Evolutionary conservation across 2,888 invertebrate genomes (phyloP).

Genomic region (Machimus atricapillus): DNA sequence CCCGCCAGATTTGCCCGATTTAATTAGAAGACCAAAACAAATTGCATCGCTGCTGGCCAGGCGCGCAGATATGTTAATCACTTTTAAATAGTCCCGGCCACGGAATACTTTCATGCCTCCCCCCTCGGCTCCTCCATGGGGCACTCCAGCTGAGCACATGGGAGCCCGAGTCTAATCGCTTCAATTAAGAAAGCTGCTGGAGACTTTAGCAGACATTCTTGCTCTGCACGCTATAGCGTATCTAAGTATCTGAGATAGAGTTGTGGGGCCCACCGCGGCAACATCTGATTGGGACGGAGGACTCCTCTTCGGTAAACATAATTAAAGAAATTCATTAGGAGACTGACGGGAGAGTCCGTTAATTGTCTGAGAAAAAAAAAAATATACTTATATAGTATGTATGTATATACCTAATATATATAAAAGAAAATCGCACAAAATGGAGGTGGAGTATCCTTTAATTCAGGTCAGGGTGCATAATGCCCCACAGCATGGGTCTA

Average conservation of each 20-base stretch:
- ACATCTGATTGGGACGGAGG: conserved; percentile 1
- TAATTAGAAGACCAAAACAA: not conserved
- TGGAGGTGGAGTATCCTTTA: not conserved
- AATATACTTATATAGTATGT: not conserved
- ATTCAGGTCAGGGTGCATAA: conserved; percentile 30
- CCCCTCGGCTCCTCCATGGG: not conserved
- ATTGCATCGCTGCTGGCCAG: not conserved
- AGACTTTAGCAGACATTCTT: conserved; percentile 1
- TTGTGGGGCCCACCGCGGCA: not conserved
- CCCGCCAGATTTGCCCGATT: not conserved
- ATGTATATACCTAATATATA: not conserved
- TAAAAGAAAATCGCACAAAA: conserved; percentile 19
- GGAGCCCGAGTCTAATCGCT: conserved; percentile 3
- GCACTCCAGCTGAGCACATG: not conserved
- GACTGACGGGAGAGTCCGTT: not conserved
- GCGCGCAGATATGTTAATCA: not conserved
- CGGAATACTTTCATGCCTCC: not conserved
- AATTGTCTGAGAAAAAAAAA: conserved; percentile 12
- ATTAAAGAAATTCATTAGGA: conserved; percentile 40
- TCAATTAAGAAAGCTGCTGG: conserved; percentile 35
- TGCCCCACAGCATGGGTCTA: not conserved
- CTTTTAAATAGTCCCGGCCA: not conserved
- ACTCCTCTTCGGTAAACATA: conserved; percentile 28
- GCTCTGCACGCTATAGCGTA: not conserved
- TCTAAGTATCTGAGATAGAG: not conserved